Conservation (phyloP, 2,113 vertebrate genomes). For the Saguinus midas region DNA sequence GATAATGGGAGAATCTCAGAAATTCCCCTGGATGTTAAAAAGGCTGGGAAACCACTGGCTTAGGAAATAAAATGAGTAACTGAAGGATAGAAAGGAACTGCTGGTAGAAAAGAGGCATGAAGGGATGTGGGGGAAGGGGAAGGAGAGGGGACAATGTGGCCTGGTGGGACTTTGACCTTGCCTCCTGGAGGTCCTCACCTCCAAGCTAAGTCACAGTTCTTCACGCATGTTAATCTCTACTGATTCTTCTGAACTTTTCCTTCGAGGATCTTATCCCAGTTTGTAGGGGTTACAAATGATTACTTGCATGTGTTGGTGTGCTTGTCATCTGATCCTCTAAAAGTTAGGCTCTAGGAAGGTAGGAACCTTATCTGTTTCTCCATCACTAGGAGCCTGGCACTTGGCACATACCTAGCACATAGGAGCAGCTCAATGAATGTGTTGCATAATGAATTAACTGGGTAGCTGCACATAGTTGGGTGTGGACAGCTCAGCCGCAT, state of each 20-base stretch:
- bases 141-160: fast-evolving
- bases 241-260: neutral
- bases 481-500: neutral
- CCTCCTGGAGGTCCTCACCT: too few relatives aligned
- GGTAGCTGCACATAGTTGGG: neutral
- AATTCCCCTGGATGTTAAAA: neutral
- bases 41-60: neutral
- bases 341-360: neutral
- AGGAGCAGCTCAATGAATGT: neutral
- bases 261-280: neutral
- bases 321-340: neutral
- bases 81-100: neutral
- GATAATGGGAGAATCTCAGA: neutral
- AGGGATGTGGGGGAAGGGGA: too few relatives aligned
- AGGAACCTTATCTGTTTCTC: neutral
- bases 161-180: neutral
- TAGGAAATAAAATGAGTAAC: neutral
- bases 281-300: neutral
- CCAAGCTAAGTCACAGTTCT: neutral
- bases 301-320: neutral
- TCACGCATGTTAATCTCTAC: neutral
- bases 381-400: neutral
- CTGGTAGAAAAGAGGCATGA: neutral
- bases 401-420: neutral
- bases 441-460: neutral